These are phyloP conservation scores for Drosophila algonquin DNA, from an alignment of 2,888 invertebrate genomes.

Conservation along the genomic window DNA sequence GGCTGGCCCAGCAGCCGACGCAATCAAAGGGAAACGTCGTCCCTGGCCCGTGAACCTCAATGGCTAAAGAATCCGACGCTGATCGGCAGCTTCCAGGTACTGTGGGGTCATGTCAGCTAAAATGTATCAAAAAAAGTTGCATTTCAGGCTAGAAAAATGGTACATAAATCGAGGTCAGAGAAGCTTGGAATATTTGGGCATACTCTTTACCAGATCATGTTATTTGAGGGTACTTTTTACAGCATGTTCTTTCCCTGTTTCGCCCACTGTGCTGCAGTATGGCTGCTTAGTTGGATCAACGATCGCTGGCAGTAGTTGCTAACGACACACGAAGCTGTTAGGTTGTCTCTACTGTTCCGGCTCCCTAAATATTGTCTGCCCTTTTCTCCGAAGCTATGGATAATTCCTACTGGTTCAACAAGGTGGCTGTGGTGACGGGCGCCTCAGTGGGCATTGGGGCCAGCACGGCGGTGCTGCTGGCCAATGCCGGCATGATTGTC, in stretches of 20 bases:
- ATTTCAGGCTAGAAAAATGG: neutral
- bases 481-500: slow-evolving; percentile 85
- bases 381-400: slow-evolving; percentile 40
- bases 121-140: neutral
- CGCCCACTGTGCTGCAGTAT: slow-evolving; percentile 31
- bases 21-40: slow-evolving; percentile 33
- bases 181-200: no score
- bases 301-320: slow-evolving; percentile 56
- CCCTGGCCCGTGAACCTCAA: slow-evolving; percentile 48
- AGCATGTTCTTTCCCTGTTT: neutral
- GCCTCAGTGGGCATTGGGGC: slow-evolving; percentile 85
- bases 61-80: slow-evolving; percentile 34
- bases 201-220: neutral
- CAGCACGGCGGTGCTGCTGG: slow-evolving; percentile 81
- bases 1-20: slow-evolving; percentile 33
- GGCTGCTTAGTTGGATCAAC: slow-evolving; percentile 5
- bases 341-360: slow-evolving; percentile 36
- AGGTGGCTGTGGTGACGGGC: slow-evolving; percentile 84
- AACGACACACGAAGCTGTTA: slow-evolving; percentile 68
- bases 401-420: slow-evolving; percentile 73
- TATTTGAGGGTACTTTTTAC: neutral
- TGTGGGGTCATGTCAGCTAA: neutral
- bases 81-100: neutral
- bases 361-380: neutral
- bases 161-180: no score